Percentiles rank a stretch among this genome's conserved stretches.
Evolutionary conservation across 2,797 vertebrate genomes (phyloP).

Genomic region (Lagorchestes hirsutus): DNA sequence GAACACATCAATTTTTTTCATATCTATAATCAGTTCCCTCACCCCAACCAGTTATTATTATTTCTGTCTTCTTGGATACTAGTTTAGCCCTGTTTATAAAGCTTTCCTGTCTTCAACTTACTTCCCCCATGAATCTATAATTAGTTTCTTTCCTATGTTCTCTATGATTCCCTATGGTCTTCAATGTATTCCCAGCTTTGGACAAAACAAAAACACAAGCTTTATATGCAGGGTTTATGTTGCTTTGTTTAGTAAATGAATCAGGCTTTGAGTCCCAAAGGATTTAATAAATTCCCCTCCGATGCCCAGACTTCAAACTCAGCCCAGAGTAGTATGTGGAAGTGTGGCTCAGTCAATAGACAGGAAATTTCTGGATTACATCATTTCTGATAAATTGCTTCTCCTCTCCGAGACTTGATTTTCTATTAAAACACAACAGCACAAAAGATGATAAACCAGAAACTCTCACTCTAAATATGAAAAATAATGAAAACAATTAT

Average conservation of each 20-base stretch:
- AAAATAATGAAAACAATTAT: constrained; percentile 23
- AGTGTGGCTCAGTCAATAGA: constrained; percentile 15
- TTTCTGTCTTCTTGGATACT: constrained; percentile 12
- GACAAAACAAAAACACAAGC: background rate
- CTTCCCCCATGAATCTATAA: background rate
- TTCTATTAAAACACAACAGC: constrained; percentile 26
- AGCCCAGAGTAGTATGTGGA: background rate
- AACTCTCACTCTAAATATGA: background rate
- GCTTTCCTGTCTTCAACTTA: constrained; percentile 4
- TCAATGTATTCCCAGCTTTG: background rate
- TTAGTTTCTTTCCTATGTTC: constrained; percentile 9
- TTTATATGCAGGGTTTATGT: constrained; percentile 37
- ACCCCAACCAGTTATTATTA: background rate
- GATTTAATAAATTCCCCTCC: constrained; percentile 7
- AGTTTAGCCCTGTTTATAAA: background rate
- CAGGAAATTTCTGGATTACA: background rate
- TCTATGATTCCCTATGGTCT: constrained; percentile 2
- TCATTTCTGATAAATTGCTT: constrained; percentile 54
- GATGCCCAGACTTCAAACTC: background rate
- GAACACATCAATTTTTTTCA: background rate
- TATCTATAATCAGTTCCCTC: background rate
- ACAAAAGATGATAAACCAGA: background rate
- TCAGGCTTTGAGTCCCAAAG: constrained; percentile 13
- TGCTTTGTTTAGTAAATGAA: background rate
- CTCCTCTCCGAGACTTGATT: constrained; percentile 10